Percentiles rank a stretch among this genome's conserved stretches.
Conservation (phyloP, 1,140 invertebrate species). For the Brachionus rotundiformis region DNA sequence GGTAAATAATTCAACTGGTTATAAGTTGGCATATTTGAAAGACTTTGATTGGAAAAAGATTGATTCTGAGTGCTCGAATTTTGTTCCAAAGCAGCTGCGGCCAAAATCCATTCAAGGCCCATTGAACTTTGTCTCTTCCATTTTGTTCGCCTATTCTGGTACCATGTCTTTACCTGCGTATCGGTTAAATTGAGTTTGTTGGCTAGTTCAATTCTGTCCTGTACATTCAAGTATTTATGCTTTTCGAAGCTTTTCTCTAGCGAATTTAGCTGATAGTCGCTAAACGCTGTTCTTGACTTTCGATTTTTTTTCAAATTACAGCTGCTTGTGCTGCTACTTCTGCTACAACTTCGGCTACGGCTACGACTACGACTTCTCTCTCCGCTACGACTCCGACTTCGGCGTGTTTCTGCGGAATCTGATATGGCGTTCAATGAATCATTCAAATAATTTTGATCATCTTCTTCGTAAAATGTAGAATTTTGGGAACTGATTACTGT, state of each 20-base stretch:
- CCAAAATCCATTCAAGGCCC: constrained; percentile 41
- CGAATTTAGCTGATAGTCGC: constrained; percentile 90
- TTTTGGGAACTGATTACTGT: background rate
- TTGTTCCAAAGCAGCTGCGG: constrained; percentile 43
- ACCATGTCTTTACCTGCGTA: constrained; percentile 99
- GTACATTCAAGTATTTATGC: constrained; percentile 96
- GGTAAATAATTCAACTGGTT: background rate
- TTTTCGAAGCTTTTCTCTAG: constrained; percentile 95
- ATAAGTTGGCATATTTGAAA: background rate
- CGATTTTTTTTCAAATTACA: constrained; percentile 79
- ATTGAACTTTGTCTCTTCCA: constrained; percentile 50
- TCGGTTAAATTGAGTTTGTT: constrained; percentile 91
- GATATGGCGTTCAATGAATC: background rate
- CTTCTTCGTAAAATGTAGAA: background rate
- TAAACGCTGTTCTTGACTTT: constrained; percentile 96
- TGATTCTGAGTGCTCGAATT: constrained; percentile 9
- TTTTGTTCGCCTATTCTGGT: constrained; percentile 83
- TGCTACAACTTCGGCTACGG: background rate
- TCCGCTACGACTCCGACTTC: background rate
- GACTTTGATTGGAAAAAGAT: background rate
- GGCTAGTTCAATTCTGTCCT: constrained; percentile 95
- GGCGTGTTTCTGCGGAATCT: background rate
- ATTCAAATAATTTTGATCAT: background rate
- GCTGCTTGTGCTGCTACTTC: constrained; percentile 14
- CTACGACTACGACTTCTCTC: background rate